Evolutionary conservation across 2,797 vertebrate species (phyloP), one percentile per base, ranked within the genome.

Genomic region (Paguma larvata): DNA sequence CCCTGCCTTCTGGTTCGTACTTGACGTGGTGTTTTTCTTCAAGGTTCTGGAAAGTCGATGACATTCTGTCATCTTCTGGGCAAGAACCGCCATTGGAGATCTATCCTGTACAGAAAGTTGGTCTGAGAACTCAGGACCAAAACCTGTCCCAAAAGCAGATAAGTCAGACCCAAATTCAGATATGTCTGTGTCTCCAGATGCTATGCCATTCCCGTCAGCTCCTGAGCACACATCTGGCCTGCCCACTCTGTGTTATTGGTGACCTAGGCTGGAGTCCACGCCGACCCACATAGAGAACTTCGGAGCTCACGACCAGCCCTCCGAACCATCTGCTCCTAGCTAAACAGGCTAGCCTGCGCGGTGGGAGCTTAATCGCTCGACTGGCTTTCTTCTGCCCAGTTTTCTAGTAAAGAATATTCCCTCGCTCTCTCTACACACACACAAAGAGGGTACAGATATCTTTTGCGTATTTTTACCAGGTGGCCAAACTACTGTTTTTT

Each of bases 211-310:
- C 41, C 78, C 18, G 3, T 25, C 67, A n/a, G 46, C 16, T 12
- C 27, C 65, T 72, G 63, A 79, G n/a, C n/a, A 82, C 65, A 46
- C 88, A 80, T 44, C 95, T 65, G 63, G 23, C 73, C 88, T 2
- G 0, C 80, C 32, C 89, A 19, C 87, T 78, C 48, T 62, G 85
- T 98, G 68, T 89, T 84, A 89, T 70, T 89, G 77, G 88, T 85
- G 67, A 95, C 97, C 90, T 48, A 63, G 90, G 96, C 97, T 85
- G 82, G 78, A 86, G 79, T 85, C 13, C 0, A 80, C 7, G 79
- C 97, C 98, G 98, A 98, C 98, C 96, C 97, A 97, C 73, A 96
- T 97, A 96, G 94, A 95, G 92, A 96, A 94, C 72, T 97, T 93
- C 38, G 38, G 73, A 90, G 93, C 96, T 95, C 89, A 94, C 96